These are phyloP conservation scores for Tamandua tetradactyla DNA, from an alignment of 2,797 vertebrate genomes.

Conservation along the genomic window DNA sequence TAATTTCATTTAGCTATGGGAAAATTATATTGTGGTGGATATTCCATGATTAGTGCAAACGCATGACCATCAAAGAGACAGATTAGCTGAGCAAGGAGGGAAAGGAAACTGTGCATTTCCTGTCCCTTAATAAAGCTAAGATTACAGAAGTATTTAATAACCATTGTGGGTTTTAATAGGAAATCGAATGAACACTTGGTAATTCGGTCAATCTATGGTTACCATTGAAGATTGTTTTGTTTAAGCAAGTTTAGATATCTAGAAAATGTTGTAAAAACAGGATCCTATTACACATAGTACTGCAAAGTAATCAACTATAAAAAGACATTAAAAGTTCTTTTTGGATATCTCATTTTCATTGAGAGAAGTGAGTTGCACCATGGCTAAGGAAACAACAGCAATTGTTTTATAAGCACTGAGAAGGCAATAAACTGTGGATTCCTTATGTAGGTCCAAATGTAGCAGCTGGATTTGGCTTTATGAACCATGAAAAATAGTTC, in stretches of 20 bases:
- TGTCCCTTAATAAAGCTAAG: constrained; percentile 86
- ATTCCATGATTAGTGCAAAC: constrained; percentile 85
- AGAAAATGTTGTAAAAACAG: constrained; percentile 82
- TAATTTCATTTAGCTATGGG: constrained; percentile 85
- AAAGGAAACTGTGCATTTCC: constrained; percentile 84
- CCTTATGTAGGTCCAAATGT: constrained; percentile 90
- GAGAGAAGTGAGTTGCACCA: constrained; percentile 82
- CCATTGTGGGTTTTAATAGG: constrained; percentile 84
- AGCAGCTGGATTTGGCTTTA: constrained; percentile 91
- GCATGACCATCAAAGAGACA: constrained; percentile 87
- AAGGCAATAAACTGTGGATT: constrained; percentile 89
- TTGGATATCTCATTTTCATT: constrained; percentile 81
- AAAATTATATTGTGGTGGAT: constrained; percentile 82
- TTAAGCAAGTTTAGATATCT: constrained; percentile 81
- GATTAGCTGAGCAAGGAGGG: constrained; percentile 81
- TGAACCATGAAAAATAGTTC: constrained; percentile 91
- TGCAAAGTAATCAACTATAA: constrained; percentile 81
- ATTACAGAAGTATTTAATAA: constrained; percentile 87
- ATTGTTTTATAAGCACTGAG: constrained; percentile 87
- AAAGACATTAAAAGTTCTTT: constrained; percentile 80
- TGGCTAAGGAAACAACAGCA: constrained; percentile 85
- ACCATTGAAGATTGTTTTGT: constrained; percentile 79
- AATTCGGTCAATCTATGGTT: constrained; percentile 80
- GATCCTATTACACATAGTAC: constrained; percentile 78
- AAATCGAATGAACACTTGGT: constrained; percentile 84